Conservation (phyloP, 2,888 invertebrate species). For the Dryocosmus kuriphilus region DNA sequence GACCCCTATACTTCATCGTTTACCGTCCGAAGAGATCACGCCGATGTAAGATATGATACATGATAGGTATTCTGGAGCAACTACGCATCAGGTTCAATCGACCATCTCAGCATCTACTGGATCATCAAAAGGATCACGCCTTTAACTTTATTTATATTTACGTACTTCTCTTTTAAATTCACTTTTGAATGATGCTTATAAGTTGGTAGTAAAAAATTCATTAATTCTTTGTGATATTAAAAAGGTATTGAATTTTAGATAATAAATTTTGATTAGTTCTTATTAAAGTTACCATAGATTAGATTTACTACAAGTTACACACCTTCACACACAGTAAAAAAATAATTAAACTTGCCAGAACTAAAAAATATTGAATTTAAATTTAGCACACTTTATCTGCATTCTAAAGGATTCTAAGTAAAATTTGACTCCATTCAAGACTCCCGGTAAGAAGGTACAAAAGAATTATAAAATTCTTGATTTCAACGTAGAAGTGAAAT, state of each 20-base stretch:
- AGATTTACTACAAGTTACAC: too few relatives aligned
- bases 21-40: conserved; percentile 6
- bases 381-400: too few relatives aligned
- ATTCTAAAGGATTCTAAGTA: too few relatives aligned
- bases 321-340: too few relatives aligned
- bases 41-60: conserved; percentile 7
- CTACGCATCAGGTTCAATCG: conserved; percentile 1
- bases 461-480: too few relatives aligned
- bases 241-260: background rate
- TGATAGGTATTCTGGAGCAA: conserved; percentile 22
- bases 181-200: background rate
- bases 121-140: conserved; percentile 4
- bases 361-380: too few relatives aligned
- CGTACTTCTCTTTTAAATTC: background rate
- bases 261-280: background rate
- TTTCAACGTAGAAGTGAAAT: too few relatives aligned
- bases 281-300: too few relatives aligned
- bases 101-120: conserved; percentile 3
- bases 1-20: conserved; percentile 19
- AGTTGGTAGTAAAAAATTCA: background rate
- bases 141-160: background rate
- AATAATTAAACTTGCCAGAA: too few relatives aligned
- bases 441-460: too few relatives aligned
- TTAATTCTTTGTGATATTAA: background rate
- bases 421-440: too few relatives aligned